Evolutionary conservation across 2,113 vertebrate species (phyloP).

Genomic region (Bombycilla garrulus): DNA sequence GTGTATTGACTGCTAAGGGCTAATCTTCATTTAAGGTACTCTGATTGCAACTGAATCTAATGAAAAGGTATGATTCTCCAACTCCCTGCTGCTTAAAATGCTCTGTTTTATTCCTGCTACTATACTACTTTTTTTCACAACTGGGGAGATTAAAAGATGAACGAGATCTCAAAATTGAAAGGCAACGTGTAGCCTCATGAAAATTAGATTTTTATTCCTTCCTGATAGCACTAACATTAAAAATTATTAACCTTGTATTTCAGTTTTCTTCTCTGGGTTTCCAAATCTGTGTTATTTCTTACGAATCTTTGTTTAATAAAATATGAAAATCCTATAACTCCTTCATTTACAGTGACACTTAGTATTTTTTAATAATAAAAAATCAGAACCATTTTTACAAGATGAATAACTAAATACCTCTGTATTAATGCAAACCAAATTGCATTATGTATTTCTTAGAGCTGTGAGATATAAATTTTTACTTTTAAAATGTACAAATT

Average conservation of each 20-base stretch:
- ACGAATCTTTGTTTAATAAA: background rate
- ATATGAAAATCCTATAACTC: background rate
- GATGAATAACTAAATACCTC: background rate
- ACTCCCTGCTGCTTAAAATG: background rate
- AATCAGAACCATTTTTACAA: background rate
- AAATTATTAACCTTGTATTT: slow-evolving; percentile 5
- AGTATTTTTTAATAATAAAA: background rate
- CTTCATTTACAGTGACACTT: background rate
- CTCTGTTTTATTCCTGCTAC: background rate
- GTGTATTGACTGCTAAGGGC: background rate
- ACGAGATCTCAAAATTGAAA: slow-evolving; percentile 1
- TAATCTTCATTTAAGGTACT: background rate
- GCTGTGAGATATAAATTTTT: background rate
- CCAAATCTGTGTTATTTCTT: background rate
- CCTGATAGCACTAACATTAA: background rate
- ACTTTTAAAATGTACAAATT: background rate
- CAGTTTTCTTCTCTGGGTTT: background rate
- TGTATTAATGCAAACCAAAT: background rate
- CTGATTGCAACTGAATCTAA: background rate
- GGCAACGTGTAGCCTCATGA: background rate
- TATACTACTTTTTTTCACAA: background rate
- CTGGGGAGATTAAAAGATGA: background rate
- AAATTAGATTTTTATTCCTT: slow-evolving; percentile 22
- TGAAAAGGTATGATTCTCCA: background rate
- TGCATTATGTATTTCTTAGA: background rate